A percentile compares a stretch with the other conserved stretches of the same genome.
Evolutionary conservation across 2,113 vertebrate genomes (phyloP).

Genomic region (Thomomys bottae): DNA sequence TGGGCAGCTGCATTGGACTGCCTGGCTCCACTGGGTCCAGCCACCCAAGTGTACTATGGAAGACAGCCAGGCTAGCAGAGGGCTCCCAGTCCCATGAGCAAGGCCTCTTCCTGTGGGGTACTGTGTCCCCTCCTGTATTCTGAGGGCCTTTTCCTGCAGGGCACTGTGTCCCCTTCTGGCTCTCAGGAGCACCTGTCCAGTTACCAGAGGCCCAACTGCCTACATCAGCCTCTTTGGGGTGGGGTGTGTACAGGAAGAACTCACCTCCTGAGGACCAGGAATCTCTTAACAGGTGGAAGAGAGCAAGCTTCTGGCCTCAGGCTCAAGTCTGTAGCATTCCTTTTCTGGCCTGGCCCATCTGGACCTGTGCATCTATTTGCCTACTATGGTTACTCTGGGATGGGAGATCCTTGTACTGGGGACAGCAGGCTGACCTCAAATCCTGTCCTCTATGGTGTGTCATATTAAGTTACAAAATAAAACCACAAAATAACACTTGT

Average conservation of each 20-base stretch:
- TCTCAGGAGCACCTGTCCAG: too few relatives aligned
- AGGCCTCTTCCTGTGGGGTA: neutral
- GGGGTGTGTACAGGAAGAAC: neutral
- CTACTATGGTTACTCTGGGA: neutral
- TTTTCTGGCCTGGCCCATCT: neutral
- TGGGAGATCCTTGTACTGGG: neutral
- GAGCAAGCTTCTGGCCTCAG: too few relatives aligned
- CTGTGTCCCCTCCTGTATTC: neutral
- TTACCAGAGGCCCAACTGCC: too few relatives aligned
- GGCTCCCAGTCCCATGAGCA: neutral
- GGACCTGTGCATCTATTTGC: neutral
- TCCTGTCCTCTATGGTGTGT: neutral
- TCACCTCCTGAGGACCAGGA: neutral
- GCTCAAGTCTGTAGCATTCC: neutral
- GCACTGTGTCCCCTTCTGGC: neutral
- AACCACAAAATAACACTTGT: neutral
- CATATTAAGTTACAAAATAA: neutral
- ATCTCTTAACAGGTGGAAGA: neutral
- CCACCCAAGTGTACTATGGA: neutral
- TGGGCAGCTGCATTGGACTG: conserved; percentile 41
- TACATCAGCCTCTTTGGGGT: too few relatives aligned
- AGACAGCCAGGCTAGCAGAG: conserved; percentile 12
- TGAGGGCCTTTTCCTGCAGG: neutral
- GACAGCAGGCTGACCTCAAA: rapidly evolving
- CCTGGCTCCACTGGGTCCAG: neutral